Base-by-base conservation (phyloP, 2,113 vertebrate genomes). In the Condylura cristata region DNA sequence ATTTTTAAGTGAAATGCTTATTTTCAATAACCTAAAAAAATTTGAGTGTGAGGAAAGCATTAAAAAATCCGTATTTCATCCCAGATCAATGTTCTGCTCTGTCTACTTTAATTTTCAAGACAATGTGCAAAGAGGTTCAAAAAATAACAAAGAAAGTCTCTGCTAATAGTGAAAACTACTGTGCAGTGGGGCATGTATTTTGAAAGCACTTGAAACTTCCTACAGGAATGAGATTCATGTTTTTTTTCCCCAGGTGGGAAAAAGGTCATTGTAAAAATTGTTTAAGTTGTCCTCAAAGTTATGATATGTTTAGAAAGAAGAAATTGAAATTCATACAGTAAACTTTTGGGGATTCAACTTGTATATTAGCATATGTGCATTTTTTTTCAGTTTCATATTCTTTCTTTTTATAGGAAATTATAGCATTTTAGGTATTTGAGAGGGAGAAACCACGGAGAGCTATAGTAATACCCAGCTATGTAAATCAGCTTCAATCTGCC, bases 401-500 rank as follows among this genome's bases (percentile, higher is more conserved):
- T 96, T 98, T 97, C 80, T 86, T 95, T 75, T 89, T 94, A 90
- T 20, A 96, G 80, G 81, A 97, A 97, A 95, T 96, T 96, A 96
- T 83, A 91, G 32, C 26, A 95, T 92, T 97, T 96, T 76, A 61
- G 61, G 80, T 95, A 97, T 89, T 28, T 78, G 79, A 86, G 60
- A 97, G 90, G 84, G 87, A 97, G 93, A 95, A 74, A 86, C 9
- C 20, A 71, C 53, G 58, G 58, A 96, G 56, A 58, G 12, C 91
- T 91, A 74, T 28, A 91, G 83, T 95, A 96, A 97, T 44, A 92
- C n/a, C 28, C 84, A 80, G 83, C 82, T 95, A 95, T 97, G 96
- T 96, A 98, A 98, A 98, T 98, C 95, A 96, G 51, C 41, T 97
- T 97, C 92, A 91, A 83, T 97, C 86, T 95, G 46, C 91, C 92